Conservation (phyloP, 2,888 invertebrate genomes). For the Meteorus cinctellus region DNA sequence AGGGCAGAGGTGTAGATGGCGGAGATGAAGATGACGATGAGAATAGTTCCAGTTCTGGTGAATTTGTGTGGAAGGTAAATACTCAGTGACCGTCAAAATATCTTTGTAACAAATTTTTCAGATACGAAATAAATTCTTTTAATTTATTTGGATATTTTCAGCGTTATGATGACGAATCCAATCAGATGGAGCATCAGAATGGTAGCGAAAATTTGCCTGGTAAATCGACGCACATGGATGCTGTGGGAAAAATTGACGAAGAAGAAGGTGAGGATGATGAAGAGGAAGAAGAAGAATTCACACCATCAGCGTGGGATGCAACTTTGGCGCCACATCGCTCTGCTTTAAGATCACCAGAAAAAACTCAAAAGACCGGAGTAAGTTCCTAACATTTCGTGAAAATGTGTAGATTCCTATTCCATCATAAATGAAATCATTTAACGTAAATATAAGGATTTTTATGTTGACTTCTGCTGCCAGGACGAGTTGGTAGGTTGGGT, state of each 20-base stretch:
- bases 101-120: neutral
- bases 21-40: slow-evolving; percentile 75
- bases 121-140: neutral
- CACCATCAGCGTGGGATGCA: slow-evolving; percentile 88
- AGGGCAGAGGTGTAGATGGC: slow-evolving; percentile 65
- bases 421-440: slow-evolving; percentile 22
- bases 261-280: slow-evolving; percentile 50
- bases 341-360: slow-evolving; percentile 80
- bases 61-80: slow-evolving; percentile 86
- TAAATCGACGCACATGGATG: slow-evolving; percentile 37
- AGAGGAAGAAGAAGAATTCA: slow-evolving; percentile 81
- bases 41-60: slow-evolving; percentile 84
- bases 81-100: neutral
- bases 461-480: slow-evolving; percentile 63
- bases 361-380: slow-evolving; percentile 72
- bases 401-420: neutral
- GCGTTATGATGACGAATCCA: slow-evolving; percentile 62
- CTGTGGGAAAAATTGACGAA: slow-evolving; percentile 46
- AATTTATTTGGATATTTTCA: slow-evolving; percentile 40
- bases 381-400: slow-evolving; percentile 48
- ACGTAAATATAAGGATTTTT: slow-evolving; percentile 44
- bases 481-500: slow-evolving; percentile 67
- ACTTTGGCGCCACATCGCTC: slow-evolving; percentile 85
- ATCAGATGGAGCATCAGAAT: slow-evolving; percentile 52
- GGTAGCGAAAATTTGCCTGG: slow-evolving; percentile 32